Evolutionary conservation across 2,113 vertebrate genomes (phyloP).

Genomic region (Euleptes europaea): DNA sequence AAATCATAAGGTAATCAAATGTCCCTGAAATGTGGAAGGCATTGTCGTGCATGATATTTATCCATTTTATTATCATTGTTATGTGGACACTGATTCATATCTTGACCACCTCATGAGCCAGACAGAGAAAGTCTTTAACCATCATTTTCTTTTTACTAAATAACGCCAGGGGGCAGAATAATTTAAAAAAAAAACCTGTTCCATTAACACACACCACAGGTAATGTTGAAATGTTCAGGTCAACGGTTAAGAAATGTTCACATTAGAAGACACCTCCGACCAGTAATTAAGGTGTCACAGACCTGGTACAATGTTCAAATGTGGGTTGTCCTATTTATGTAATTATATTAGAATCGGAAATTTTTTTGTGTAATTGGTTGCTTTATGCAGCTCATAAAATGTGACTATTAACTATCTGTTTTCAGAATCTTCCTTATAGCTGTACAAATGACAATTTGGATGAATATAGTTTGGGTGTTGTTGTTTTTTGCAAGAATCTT

Average conservation of each 20-base stretch:
- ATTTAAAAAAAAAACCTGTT: neutral
- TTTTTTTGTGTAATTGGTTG: neutral
- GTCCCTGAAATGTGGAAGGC: no score
- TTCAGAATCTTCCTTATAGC: neutral
- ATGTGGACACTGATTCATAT: no score
- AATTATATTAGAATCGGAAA: neutral
- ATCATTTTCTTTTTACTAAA: rapidly evolving
- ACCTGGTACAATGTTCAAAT: neutral
- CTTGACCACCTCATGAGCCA: constrained; percentile 19
- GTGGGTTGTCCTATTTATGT: neutral
- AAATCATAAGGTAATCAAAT: no score
- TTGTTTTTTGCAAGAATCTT: neutral
- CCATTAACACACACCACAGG: neutral
- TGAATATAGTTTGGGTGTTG: no score
- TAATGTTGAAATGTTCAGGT: rapidly evolving
- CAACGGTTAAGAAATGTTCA: neutral
- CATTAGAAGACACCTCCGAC: neutral
- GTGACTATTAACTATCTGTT: neutral
- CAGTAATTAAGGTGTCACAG: neutral
- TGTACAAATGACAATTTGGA: neutral
- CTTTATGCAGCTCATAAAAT: neutral
- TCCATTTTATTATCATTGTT: no score
- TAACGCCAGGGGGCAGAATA: constrained; percentile 19
- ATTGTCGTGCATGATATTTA: no score
- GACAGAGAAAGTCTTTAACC: rapidly evolving